Evolutionary conservation across 37 sponge, comb jelly and placozoan genomes (phyloP), one percentile per base, ranked within the genome.

Genomic region (Tethya wilhelma): DNA sequence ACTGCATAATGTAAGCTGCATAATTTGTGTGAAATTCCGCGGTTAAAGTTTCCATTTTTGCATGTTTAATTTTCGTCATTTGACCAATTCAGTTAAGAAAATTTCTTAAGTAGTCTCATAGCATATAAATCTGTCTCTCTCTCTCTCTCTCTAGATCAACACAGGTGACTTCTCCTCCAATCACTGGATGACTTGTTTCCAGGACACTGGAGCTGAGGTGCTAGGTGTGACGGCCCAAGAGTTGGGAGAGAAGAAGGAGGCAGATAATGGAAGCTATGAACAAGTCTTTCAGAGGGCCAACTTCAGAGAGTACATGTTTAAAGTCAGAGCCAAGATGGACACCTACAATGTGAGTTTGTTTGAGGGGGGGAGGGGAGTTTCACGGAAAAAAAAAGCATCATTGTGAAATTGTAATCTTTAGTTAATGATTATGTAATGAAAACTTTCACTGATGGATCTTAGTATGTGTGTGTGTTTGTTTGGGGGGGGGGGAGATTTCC

Each of bases 281-380:
- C 11, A 73, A 5, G 64, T 86, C 45, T 85, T 88, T 42, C 71
- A 88, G 58, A 67, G 81, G 67, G 90, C 89, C 43, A 86, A 75
- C 73, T 97, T 94, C 43, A 79, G 78, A 38, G 78, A 85, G 44
- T 91, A 60, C 59, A 79, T 69, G 11, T 86, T 97, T 42, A 63
- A 79, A 56, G 65, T 82, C 59, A 86, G 97, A 62, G 92, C 92
- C 64, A 97, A 91, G 76, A 68, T 91, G 84, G 97, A 97, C 31
- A 83, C 84, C 9, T 97, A 71, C 67, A 91, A 93, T 79, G 97
- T 94, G 38, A 84, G 81, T n/a, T n/a, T n/a, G n/a, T n/a, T n/a
- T n/a, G n/a, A n/a, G n/a, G n/a, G n/a, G n/a, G n/a, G n/a, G n/a
- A n/a, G n/a, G n/a, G n/a, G n/a, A n/a, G n/a, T n/a, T n/a, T n/a